Evolutionary conservation across 2,797 vertebrate genomes (phyloP).

Genomic region (Coilia nasus): DNA sequence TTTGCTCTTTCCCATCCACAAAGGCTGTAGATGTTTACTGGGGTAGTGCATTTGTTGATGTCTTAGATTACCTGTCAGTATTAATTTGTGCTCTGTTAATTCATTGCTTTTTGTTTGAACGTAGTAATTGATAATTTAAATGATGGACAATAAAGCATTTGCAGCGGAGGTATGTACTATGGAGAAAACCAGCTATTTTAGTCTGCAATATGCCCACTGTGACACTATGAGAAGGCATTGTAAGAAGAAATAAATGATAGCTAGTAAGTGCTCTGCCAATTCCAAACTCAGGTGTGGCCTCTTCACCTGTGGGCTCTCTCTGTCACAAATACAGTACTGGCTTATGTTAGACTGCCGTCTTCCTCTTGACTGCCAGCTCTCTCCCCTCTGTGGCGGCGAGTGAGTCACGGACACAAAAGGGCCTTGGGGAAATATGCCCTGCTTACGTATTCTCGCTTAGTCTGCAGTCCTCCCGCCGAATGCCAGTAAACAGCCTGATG

Average conservation of each 20-base stretch:
- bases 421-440: conserved; percentile 55
- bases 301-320: background rate
- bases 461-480: conserved; percentile 45
- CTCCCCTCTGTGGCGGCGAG: conserved; percentile 49
- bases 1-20: background rate
- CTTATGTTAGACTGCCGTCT: conserved; percentile 8
- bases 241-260: background rate
- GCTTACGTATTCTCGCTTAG: conserved; percentile 45
- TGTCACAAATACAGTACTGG: background rate
- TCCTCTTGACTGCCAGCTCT: conserved; percentile 19
- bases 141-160: background rate
- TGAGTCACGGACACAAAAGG: conserved; percentile 45
- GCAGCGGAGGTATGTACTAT: conserved; percentile 39
- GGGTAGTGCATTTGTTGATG: conserved; percentile 14
- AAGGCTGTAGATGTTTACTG: background rate
- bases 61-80: conserved; percentile 24
- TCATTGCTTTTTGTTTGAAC: conserved; percentile 24
- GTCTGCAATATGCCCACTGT: background rate
- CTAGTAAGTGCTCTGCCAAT: background rate
- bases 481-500: conserved; percentile 34
- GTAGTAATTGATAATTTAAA: conserved; percentile 9
- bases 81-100: conserved; percentile 26
- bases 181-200: background rate
- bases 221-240: background rate
- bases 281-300: background rate